Conservation (phyloP, 2,888 invertebrate genomes). For the Rhagonycha fulva region DNA sequence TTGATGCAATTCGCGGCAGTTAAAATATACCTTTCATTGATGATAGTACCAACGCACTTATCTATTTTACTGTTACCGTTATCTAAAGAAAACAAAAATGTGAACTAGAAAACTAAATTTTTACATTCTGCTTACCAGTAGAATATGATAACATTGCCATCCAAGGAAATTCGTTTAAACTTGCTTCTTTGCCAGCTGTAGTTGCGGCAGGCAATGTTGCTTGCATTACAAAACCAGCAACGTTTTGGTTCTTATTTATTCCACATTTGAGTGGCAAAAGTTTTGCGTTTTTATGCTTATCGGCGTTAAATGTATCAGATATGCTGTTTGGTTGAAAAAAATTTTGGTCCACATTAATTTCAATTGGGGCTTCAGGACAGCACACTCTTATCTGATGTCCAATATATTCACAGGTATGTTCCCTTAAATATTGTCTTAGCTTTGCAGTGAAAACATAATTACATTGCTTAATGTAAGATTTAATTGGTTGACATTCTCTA, state of each 20-base stretch:
- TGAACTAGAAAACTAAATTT: background rate
- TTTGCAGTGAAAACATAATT: background rate
- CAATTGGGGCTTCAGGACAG: background rate
- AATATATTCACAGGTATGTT: background rate
- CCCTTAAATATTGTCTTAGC: background rate
- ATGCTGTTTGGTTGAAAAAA: background rate
- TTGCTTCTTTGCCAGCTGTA: slow-evolving; percentile 61
- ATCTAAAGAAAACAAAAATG: background rate
- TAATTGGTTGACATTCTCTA: slow-evolving; percentile 35
- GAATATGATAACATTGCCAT: slow-evolving; percentile 70
- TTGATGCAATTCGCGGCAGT: slow-evolving; percentile 64
- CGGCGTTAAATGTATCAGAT: background rate
- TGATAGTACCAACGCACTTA: slow-evolving; percentile 58
- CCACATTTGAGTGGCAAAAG: slow-evolving; percentile 7
- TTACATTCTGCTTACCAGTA: slow-evolving; percentile 23
- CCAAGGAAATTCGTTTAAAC: slow-evolving; percentile 73
- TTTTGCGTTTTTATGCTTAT: background rate
- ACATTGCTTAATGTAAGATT: background rate
- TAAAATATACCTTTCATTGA: slow-evolving; percentile 60
- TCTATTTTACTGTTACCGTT: slow-evolving; percentile 29
- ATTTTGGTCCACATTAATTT: background rate
- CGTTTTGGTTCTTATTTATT: background rate
- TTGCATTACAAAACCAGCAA: too few species aligned
- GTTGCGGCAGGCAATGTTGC: background rate
- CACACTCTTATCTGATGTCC: background rate